Evolutionary conservation across 2,113 vertebrate genomes (phyloP), one percentile per base, ranked within the genome.

Genomic region (Ochotona princeps): DNA sequence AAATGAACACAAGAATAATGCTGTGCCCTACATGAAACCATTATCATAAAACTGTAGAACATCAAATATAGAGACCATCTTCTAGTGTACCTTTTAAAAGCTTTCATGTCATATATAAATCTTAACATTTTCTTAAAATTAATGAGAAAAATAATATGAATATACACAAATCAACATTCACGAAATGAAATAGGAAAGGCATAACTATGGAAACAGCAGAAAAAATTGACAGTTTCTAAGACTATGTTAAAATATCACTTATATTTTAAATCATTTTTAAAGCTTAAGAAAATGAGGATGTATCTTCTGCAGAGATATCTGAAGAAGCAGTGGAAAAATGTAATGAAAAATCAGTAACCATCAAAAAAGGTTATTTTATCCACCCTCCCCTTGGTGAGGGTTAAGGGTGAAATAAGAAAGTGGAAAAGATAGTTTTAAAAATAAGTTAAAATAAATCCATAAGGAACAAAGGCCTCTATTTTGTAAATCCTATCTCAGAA

Each of bases 401-500:
- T 74, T 20, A 11, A 61, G 8, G 2, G 8, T 49, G 49, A 20
- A 9, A 10, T 35, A 35, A 28, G 11, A 81, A 93, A 14, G 66
- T 23, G 38, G n/a, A 87, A 10, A 26, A 88, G 74, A 75, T 38
- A 54, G 25, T n/a, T 85, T 89, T 57, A 30, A 18, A 89, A 85
- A n/a, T 21, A 44, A 83, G 5, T 65, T 47, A n/a, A 35, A 80
- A 54, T 8, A 25, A 84, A 69, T 25, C n/a, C n/a, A 30, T 11
- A 57, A 38, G 18, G 23, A 80, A 79, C 13, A 83, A 32, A 75
- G 20, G n/a, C 74, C 75, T 85, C 13, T 49, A 70, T 38, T 92
- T 94, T 70, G 30, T 69, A 92, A 89, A 89, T 80, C n/a, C 11
- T 66, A 8, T 84, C 69, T 54, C 12, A 83, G 47, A 66, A 8